Conservation (phyloP, 2,113 vertebrate species). For the Spermophilus dauricus region DNA sequence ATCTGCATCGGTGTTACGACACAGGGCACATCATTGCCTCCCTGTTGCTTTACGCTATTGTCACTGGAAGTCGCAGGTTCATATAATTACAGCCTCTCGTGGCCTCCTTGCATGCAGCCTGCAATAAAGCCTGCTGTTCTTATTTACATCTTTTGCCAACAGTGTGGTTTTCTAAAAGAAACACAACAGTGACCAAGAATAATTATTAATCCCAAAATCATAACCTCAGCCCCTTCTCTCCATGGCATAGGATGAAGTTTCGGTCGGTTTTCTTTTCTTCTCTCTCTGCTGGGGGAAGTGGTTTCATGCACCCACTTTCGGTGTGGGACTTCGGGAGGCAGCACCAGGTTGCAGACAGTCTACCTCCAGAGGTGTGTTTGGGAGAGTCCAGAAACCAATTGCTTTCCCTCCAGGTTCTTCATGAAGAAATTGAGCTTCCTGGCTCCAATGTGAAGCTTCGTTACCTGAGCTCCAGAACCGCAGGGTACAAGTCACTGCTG, state of each 20-base stretch:
- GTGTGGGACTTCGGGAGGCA: neutral
- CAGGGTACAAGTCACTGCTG: constrained; percentile 97
- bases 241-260: constrained; percentile 13
- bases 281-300: neutral
- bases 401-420: constrained; percentile 94
- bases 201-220: constrained; percentile 83
- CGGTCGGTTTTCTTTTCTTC: neutral
- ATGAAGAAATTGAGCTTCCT: constrained; percentile 97
- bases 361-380: neutral
- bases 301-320: neutral
- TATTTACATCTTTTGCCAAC: constrained; percentile 80
- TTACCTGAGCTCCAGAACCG: constrained; percentile 97
- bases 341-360: neutral
- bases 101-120: constrained; percentile 72
- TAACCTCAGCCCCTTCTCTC: constrained; percentile 60
- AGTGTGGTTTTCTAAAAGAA: constrained; percentile 69
- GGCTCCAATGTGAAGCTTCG: constrained; percentile 95
- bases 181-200: constrained; percentile 72
- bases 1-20: constrained; percentile 53
- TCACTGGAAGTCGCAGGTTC: constrained; percentile 75
- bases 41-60: constrained; percentile 79
- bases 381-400: neutral
- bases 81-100: constrained; percentile 75
- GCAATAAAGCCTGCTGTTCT: constrained; percentile 79
- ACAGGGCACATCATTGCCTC: constrained; percentile 70